Evolutionary conservation across 30 jellyfish, hydroid and myxozoan genomes (phyloP).

Genomic region (Cassiopea xamachana): DNA sequence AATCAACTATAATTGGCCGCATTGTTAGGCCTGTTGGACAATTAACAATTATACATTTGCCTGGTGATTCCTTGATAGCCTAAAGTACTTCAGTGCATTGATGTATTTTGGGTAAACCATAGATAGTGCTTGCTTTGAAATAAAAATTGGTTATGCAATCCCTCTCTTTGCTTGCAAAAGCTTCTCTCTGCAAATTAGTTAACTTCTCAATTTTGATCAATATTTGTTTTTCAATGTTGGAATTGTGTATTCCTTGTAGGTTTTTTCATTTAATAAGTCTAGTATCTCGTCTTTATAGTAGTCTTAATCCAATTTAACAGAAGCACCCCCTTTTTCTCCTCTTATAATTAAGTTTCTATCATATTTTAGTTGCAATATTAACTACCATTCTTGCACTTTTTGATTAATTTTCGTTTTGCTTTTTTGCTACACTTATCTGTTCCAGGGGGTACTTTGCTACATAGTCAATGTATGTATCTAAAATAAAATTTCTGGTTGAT

Average conservation of each 20-base stretch:
- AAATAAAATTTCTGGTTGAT: background rate
- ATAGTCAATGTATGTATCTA: slow-evolving; percentile 25
- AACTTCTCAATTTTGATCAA: slow-evolving; percentile 6
- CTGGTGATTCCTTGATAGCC: background rate
- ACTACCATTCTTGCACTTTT: slow-evolving; percentile 3
- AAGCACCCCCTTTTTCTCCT: slow-evolving; percentile 36
- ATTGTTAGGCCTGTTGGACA: slow-evolving; percentile 39
- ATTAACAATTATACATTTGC: slow-evolving; percentile 13
- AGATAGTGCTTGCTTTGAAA: background rate
- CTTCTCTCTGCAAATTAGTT: background rate
- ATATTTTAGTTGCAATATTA: slow-evolving; percentile 7
- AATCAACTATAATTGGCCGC: slow-evolving; percentile 35
- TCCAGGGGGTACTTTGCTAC: slow-evolving; percentile 29
- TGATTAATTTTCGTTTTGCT: no score
- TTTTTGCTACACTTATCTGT: background rate
- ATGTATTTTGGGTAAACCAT: slow-evolving; percentile 17
- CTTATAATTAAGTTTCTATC: slow-evolving; percentile 19
- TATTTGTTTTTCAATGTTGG: slow-evolving; percentile 17
- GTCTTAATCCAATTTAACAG: slow-evolving; percentile 2
- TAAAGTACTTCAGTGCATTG: slow-evolving; percentile 30
- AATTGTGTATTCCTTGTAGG: slow-evolving; percentile 6
- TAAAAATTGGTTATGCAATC: slow-evolving; percentile 30
- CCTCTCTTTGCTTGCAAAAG: slow-evolving; percentile 4
- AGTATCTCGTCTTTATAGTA: slow-evolving; percentile 4
- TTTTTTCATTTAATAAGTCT: slow-evolving; percentile 4